phyloP scores from a whole-genome alignment of 2,797 vertebrate genomes.

The Esox lucius region DNA sequence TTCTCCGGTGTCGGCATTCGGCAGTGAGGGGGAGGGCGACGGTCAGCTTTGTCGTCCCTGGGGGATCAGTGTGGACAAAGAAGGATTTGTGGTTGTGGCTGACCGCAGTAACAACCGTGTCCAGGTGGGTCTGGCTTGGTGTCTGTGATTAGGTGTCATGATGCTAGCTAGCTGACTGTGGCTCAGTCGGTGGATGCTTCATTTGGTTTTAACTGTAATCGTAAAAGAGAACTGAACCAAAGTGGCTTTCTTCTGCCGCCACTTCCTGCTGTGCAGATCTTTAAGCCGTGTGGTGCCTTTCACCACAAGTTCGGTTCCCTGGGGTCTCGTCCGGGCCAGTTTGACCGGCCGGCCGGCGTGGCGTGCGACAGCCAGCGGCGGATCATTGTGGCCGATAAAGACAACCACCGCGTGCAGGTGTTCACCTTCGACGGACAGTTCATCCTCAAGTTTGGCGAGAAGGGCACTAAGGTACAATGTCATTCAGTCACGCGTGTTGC shows the following conservation, averaged over 20 bases:
- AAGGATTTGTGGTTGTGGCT: slow-evolving; percentile 94
- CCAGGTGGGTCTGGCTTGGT: slow-evolving; percentile 62
- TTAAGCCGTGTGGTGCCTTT: slow-evolving; percentile 94
- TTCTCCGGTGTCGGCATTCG: slow-evolving; percentile 86
- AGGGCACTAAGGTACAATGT: slow-evolving; percentile 83
- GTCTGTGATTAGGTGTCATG: not conserved
- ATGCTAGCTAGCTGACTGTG: not conserved
- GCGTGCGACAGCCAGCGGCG: slow-evolving; percentile 91
- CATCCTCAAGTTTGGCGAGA: slow-evolving; percentile 97
- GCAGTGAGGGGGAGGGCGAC: slow-evolving; percentile 89
- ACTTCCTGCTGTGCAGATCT: slow-evolving; percentile 74
- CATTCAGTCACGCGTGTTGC: not conserved
- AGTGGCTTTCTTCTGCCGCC: not conserved
- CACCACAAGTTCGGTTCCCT: slow-evolving; percentile 96
- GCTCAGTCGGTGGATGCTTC: too few species aligned
- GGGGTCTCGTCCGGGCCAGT: slow-evolving; percentile 93
- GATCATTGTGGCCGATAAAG: slow-evolving; percentile 97
- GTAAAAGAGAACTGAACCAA: too few species aligned
- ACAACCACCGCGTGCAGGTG: slow-evolving; percentile 99
- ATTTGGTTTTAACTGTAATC: too few species aligned
- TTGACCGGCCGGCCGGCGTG: slow-evolving; percentile 94
- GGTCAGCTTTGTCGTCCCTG: slow-evolving; percentile 97
- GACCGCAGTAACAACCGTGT: slow-evolving; percentile 99
- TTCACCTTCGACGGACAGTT: slow-evolving; percentile 98
- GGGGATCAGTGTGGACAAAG: slow-evolving; percentile 97